These are phyloP conservation scores for Nothoprocta perdicaria DNA, from an alignment of 2,113 vertebrate genomes.

Conservation along the genomic window DNA sequence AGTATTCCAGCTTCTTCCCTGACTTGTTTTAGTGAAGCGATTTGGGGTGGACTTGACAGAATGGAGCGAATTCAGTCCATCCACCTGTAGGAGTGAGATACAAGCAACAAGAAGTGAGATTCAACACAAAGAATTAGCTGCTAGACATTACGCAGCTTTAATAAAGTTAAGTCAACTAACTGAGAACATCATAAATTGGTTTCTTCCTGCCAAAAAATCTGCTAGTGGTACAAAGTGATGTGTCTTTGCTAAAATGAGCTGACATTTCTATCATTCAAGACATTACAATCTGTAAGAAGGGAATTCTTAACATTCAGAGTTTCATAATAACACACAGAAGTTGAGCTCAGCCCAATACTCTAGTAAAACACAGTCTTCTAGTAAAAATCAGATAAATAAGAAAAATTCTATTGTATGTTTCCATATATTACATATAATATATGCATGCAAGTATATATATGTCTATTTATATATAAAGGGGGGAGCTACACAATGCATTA, in stretches of 20 bases:
- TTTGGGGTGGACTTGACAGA: slow-evolving; percentile 96
- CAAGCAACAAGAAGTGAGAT: slow-evolving; percentile 2
- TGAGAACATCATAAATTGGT: background rate
- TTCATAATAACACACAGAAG: background rate
- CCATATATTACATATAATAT: background rate
- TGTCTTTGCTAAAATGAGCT: background rate
- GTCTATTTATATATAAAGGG: background rate
- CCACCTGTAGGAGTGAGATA: slow-evolving; percentile 80
- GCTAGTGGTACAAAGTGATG: background rate
- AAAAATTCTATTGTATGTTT: background rate
- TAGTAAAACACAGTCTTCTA: background rate
- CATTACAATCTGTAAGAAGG: background rate
- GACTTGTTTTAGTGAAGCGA: slow-evolving; percentile 97
- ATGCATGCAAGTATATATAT: background rate
- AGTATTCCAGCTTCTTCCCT: slow-evolving; percentile 98
- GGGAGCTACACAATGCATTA: background rate
- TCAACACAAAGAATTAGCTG: background rate
- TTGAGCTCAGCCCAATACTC: background rate
- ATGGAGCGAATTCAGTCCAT: slow-evolving; percentile 94
- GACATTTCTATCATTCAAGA: rapidly evolving
- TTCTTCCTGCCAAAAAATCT: background rate
- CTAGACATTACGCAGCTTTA: background rate
- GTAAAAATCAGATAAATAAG: background rate
- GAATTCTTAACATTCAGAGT: background rate
- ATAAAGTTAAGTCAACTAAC: background rate